Percentiles rank a stretch among this genome's conserved stretches.
phyloP scores from a whole-genome alignment of 1,140 invertebrate genomes.

The Rhizoglyphus robini region DNA sequence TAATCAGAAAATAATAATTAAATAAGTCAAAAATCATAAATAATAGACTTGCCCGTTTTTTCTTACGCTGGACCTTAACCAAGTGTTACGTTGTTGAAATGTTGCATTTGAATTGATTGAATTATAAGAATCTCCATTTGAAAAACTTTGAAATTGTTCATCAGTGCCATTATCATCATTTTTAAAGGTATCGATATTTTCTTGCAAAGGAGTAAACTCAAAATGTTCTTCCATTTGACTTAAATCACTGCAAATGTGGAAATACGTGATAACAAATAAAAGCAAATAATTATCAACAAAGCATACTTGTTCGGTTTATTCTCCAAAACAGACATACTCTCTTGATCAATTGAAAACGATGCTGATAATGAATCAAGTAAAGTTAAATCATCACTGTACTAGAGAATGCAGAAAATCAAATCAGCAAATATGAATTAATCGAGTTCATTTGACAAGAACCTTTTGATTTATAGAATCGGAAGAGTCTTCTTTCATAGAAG shows the following conservation, averaged over 20 bases:
- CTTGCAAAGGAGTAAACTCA: conserved; percentile 7
- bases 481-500: no score
- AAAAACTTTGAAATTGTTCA: background rate
- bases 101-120: background rate
- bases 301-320: background rate
- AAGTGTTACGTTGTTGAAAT: conserved; percentile 40
- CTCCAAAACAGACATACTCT: background rate
- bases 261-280: background rate
- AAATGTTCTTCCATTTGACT: conserved; percentile 18
- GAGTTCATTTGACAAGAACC: no score
- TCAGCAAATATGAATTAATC: no score
- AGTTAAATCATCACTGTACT: no score
- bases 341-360: background rate
- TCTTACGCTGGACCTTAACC: conserved; percentile 56
- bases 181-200: background rate
- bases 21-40: conserved; percentile 27
- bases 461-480: no score
- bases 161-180: background rate
- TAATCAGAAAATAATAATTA: conserved; percentile 6
- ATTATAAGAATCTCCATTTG: background rate
- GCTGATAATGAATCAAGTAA: no score
- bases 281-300: background rate
- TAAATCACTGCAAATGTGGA: background rate
- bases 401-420: no score
- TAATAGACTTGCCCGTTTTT: conserved; percentile 38